phyloP scores from a whole-genome alignment of 2,113 vertebrate genomes.

The Phasianus colchicus region DNA sequence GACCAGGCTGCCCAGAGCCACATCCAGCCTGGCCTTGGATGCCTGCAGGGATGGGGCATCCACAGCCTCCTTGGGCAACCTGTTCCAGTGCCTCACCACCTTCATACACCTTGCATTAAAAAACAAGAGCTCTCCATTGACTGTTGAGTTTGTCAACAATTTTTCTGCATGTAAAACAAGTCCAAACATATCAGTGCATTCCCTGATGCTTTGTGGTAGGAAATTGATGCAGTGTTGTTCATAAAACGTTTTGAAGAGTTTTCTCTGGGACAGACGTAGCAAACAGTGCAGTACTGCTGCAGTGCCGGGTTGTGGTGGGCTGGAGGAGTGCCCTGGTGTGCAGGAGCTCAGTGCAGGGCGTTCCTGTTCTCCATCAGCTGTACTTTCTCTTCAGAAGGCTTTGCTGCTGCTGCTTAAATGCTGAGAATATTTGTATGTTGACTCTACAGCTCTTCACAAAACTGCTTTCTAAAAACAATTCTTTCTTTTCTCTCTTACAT shows the following conservation, averaged over 20 bases:
- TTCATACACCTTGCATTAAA: neutral
- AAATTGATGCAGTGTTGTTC: neutral
- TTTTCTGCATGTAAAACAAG: neutral
- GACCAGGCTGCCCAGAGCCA: no score
- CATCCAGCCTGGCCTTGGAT: no score
- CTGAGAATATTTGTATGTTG: neutral
- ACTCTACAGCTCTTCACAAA: neutral
- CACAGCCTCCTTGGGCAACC: no score
- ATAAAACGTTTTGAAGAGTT: neutral
- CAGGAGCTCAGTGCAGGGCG: neutral
- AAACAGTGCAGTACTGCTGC: no score
- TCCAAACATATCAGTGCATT: neutral
- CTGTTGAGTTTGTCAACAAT: neutral
- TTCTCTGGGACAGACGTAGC: neutral
- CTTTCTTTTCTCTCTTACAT: neutral
- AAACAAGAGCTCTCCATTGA: neutral
- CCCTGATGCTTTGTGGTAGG: neutral
- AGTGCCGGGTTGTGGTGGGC: neutral
- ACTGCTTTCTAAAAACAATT: neutral
- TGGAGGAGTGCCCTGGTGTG: neutral
- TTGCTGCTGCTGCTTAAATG: neutral
- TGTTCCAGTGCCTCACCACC: neutral
- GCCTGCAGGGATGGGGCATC: no score
- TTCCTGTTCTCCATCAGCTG: neutral
- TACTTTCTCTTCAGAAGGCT: neutral